Percentiles rank a stretch among this genome's conserved stretches.
Conservation (phyloP, 2,888 invertebrate species). For the Rhagonycha fulva region DNA sequence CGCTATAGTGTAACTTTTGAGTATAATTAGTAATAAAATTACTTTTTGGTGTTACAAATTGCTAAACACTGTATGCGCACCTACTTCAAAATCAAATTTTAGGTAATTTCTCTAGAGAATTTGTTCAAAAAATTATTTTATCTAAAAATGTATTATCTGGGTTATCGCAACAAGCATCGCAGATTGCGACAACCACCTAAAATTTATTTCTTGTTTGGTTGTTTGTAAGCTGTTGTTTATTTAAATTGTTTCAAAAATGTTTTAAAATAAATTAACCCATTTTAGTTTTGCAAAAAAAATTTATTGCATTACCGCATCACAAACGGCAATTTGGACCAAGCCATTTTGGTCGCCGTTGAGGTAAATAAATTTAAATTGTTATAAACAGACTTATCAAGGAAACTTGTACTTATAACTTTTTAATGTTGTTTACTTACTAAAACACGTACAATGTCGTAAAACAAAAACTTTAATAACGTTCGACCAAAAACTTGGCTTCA, state of each 20-base stretch:
- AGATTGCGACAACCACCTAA: not conserved
- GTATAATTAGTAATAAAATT: not conserved
- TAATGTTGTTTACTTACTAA: not conserved
- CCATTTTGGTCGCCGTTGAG: not conserved
- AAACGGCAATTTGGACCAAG: not conserved
- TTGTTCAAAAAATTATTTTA: not conserved
- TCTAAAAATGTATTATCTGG: not conserved
- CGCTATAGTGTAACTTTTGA: not conserved
- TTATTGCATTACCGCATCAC: not conserved
- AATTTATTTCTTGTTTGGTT: not conserved
- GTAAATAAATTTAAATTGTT: not conserved
- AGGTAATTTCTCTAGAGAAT: not conserved
- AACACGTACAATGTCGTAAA: not conserved
- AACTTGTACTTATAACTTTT: not conserved
- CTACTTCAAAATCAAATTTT: not conserved
- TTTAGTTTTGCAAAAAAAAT: not conserved
- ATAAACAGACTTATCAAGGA: not conserved
- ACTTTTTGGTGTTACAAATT: not conserved
- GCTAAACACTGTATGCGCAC: not conserved
- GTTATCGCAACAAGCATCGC: no score
- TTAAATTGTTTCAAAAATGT: not conserved
- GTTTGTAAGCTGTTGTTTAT: not conserved
- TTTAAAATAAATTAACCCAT: not conserved
- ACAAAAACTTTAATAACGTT: not conserved
- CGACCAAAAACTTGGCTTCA: not conserved